A percentile compares a stretch with the other conserved stretches of the same genome.
Conservation (phyloP, 2,113 vertebrate species). For the Mesocricetus auratus region DNA sequence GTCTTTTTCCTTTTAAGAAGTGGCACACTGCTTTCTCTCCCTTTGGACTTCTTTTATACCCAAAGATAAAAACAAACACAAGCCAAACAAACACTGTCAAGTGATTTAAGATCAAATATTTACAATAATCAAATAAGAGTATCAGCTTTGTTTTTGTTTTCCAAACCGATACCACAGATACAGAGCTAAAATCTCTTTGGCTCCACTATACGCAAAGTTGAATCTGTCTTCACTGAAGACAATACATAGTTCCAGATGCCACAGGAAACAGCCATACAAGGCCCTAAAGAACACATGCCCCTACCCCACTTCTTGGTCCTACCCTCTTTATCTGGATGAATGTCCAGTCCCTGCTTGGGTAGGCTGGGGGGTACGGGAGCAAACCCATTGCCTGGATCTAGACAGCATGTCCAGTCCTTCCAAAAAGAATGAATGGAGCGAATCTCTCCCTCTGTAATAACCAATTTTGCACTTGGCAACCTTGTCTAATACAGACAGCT, state of each 20-base stretch:
- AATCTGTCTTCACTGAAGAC: slow-evolving; percentile 99
- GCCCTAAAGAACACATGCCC: slow-evolving; percentile 82
- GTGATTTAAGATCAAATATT: slow-evolving; percentile 86
- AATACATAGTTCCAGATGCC: slow-evolving; percentile 80
- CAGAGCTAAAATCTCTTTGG: slow-evolving; percentile 91
- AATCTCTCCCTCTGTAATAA: slow-evolving; percentile 85
- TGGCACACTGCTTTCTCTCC: slow-evolving; percentile 77
- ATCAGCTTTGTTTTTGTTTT: slow-evolving; percentile 74
- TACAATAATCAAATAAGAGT: slow-evolving; percentile 86
- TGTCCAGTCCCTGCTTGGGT: slow-evolving; percentile 83
- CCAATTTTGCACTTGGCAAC: slow-evolving; percentile 85
- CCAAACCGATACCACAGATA: slow-evolving; percentile 90
- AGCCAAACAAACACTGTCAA: slow-evolving; percentile 73
- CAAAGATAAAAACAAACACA: slow-evolving; percentile 85
- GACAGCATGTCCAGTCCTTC: slow-evolving; percentile 74
- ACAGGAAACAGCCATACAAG: slow-evolving; percentile 79
- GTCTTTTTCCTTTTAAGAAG: slow-evolving; percentile 61
- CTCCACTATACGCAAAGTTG: slow-evolving; percentile 87
- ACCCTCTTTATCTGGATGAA: slow-evolving; percentile 83
- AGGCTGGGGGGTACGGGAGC: slow-evolving; percentile 69
- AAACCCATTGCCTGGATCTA: slow-evolving; percentile 79
- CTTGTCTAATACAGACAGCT: slow-evolving; percentile 86
- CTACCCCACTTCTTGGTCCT: slow-evolving; percentile 83
- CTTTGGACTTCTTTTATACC: slow-evolving; percentile 84
- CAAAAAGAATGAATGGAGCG: slow-evolving; percentile 73